phyloP scores from a whole-genome alignment of 2,888 invertebrate species.

The Eupsilia transversa region DNA sequence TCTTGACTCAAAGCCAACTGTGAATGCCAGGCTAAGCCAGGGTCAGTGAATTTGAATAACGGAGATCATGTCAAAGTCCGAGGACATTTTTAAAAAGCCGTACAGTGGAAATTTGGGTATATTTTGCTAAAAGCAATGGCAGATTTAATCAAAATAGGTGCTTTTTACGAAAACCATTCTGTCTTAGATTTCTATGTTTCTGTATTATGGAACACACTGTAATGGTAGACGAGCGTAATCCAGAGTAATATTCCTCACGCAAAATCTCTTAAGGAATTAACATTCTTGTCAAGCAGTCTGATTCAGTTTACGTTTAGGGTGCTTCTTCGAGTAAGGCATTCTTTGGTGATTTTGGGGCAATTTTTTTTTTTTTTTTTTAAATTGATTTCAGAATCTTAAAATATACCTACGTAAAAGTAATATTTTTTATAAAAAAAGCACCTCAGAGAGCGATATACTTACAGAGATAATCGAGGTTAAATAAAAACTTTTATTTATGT shows the following conservation, averaged over 20 bases:
- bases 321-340: too few relatives aligned
- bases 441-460: too few relatives aligned
- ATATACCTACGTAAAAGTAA: too few relatives aligned
- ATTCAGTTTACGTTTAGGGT: constrained; percentile 1
- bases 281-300: background rate
- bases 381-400: too few relatives aligned
- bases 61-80: background rate
- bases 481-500: too few relatives aligned
- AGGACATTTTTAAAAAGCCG: background rate
- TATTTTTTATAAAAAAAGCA: too few relatives aligned
- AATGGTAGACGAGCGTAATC: too few relatives aligned
- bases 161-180: background rate
- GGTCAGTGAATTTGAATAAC: constrained; percentile 55
- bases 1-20: constrained; percentile 34
- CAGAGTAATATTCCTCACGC: background rate
- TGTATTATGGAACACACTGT: background rate
- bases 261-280: background rate
- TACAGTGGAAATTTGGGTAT: background rate
- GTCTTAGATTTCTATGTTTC: background rate
- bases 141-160: constrained; percentile 1
- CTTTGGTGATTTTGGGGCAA: too few relatives aligned
- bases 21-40: constrained; percentile 27
- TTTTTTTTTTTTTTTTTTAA: too few relatives aligned
- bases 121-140: constrained; percentile 22
- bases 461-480: too few relatives aligned